Evolutionary conservation across 2,888 invertebrate species (phyloP).

Genomic region (Beris morrisii): DNA sequence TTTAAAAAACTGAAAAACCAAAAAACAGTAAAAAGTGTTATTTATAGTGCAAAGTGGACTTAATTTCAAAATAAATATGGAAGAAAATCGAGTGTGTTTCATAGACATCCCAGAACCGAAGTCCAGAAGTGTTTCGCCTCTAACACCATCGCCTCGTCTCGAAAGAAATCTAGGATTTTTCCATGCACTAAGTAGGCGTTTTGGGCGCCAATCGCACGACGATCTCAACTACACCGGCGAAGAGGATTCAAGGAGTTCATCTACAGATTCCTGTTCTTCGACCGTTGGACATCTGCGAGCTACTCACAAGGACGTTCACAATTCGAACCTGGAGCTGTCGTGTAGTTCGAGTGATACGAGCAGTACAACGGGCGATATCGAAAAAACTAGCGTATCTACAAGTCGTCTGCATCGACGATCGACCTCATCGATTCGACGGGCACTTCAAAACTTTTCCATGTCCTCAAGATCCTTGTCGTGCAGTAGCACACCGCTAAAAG

Average conservation of each 20-base stretch:
- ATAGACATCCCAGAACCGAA: conserved; percentile 43
- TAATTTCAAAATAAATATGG: conserved; percentile 48
- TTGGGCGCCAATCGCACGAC: conserved; percentile 61
- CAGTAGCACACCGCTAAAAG: conserved; percentile 57
- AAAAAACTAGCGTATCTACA: conserved; percentile 56
- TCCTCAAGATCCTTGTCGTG: conserved; percentile 67
- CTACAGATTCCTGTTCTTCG: conserved; percentile 53
- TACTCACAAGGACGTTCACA: conserved; percentile 37
- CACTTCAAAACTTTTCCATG: conserved; percentile 70
- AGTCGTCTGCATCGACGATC: conserved; percentile 59
- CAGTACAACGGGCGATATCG: conserved; percentile 61
- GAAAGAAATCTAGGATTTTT: conserved; percentile 67
- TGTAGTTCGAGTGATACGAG: conserved; percentile 63
- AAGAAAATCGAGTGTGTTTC: conserved; percentile 45
- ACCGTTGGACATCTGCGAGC: conserved; percentile 40
- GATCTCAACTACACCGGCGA: conserved; percentile 57
- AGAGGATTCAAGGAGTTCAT: conserved; percentile 57
- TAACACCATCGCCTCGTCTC: conserved; percentile 61
- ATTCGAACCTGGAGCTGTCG: conserved; percentile 48
- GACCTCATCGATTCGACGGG: conserved; percentile 69
- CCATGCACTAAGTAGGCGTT: conserved; percentile 66
- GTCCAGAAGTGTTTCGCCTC: conserved; percentile 53
- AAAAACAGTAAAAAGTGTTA: background rate
- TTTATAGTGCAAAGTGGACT: background rate
- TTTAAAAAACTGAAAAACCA: background rate